These are phyloP conservation scores for Styela clava DNA, from an alignment of 23 tunicate genomes.

Conservation along the genomic window DNA sequence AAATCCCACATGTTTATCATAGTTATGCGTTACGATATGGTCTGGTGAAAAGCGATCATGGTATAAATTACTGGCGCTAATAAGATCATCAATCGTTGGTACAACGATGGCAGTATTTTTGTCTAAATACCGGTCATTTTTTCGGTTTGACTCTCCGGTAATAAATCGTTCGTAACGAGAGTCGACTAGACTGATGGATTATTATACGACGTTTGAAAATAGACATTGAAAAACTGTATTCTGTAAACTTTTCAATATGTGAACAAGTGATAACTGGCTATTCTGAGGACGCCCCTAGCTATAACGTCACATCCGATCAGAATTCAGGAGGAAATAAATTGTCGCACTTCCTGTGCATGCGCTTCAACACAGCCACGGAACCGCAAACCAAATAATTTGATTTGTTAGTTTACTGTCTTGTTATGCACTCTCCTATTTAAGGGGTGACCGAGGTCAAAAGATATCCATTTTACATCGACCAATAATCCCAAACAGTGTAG, in stretches of 20 bases:
- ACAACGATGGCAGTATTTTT: neutral
- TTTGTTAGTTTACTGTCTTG: too few species aligned
- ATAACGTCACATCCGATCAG: too few species aligned
- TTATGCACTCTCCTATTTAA: neutral
- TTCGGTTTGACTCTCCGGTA: neutral
- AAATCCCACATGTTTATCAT: too few species aligned
- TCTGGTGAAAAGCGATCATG: neutral
- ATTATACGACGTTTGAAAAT: neutral
- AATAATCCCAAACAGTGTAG: slow-evolving; percentile 11
- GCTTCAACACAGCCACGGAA: too few species aligned
- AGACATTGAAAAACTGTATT: too few species aligned
- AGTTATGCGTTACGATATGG: too few species aligned
- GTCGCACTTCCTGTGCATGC: too few species aligned
- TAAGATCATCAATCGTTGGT: neutral
- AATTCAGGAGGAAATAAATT: too few species aligned
- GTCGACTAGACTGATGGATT: neutral
- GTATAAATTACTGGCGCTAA: neutral
- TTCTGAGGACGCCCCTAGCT: too few species aligned
- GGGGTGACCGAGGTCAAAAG: slow-evolving; percentile 6
- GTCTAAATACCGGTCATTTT: neutral
- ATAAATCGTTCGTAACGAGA: neutral
- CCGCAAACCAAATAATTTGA: too few species aligned
- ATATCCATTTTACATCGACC: neutral
- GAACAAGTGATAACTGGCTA: too few species aligned
- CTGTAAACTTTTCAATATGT: too few species aligned